Base-by-base conservation (phyloP, 1,140 invertebrate genomes). In the Drosophila leontia region DNA sequence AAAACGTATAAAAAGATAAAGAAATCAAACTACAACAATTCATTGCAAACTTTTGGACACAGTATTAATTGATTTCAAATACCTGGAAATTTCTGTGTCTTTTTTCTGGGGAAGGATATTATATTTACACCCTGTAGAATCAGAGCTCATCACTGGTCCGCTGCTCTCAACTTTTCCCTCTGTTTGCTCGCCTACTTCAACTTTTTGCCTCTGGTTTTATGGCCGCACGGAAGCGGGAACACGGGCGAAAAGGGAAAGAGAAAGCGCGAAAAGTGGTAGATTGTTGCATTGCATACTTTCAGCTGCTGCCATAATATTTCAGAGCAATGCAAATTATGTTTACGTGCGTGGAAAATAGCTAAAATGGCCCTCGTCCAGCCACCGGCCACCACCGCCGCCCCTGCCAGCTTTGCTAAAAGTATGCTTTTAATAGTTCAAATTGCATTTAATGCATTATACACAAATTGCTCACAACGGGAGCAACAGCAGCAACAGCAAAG, bases 401-500 rank as follows among this genome's bases (percentile, higher is more conserved):
- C 15, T 8, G 23, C 6, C 12, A 26, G 11, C 62, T 50, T 61
- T 44, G 61, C 64, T 74, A 63, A 83, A 64, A 83, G 76, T 83
- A 58, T 64, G 81, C 81, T 83, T 79, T 79, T 79, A 83, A 83
- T 82, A 83, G 70, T 76, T 83, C 76, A 83, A 83, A 83, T 76
- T 83, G 81, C 81, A 79, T 83, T 83, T 79, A 75, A 83, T 83
- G 80, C 76, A 80, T 67, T 68, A 64, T 65, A 72, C 70, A 83
- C 63, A 83, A 69, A 74, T 74, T 74, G 67, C 37, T 60, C 67
- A 34, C 70, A 50, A 71, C 67, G 44, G 29, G 65, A 53, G 47
- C 35, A 17, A 0, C 7, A 15, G 45, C 45, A 44, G 42, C 42
- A 12, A 12, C 15, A 50, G 35, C 47, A 53, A 32, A 45, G 45